These are phyloP conservation scores for Vombatus ursinus DNA, from an alignment of 2,113 vertebrate genomes.

Conservation along the genomic window DNA sequence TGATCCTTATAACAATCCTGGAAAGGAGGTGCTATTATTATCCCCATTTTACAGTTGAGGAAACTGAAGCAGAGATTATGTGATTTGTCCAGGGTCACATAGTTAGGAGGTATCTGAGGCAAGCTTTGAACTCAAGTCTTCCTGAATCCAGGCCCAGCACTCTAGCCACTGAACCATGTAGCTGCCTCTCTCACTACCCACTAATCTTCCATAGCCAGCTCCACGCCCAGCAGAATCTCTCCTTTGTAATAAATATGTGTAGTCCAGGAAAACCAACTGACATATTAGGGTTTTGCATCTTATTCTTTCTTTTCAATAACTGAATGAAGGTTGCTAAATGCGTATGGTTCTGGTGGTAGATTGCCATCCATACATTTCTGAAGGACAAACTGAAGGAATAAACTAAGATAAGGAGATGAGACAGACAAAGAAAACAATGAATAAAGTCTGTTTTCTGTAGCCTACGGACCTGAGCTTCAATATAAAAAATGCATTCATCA, in stretches of 20 bases:
- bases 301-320: background rate
- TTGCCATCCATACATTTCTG: background rate
- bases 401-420: background rate
- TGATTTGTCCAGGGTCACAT: background rate
- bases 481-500: slow-evolving; percentile 82
- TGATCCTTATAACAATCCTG: background rate
- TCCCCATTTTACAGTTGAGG: background rate
- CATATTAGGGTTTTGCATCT: background rate
- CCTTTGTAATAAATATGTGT: background rate
- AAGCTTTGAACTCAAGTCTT: background rate
- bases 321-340: background rate
- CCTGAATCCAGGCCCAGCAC: background rate
- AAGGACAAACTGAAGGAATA: slow-evolving; percentile 38
- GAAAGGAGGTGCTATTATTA: background rate
- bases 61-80: background rate
- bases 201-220: background rate
- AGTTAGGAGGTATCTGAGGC: background rate
- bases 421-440: background rate
- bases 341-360: background rate
- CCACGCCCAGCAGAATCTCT: background rate
- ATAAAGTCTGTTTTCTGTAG: slow-evolving; percentile 15
- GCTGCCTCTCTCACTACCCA: background rate
- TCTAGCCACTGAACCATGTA: background rate
- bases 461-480: slow-evolving; percentile 68
- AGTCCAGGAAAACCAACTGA: background rate